Evolutionary conservation across 2,888 invertebrate species (phyloP), one percentile per base, ranked within the genome.

Genomic region (Pristionchus maxplancki): DNA sequence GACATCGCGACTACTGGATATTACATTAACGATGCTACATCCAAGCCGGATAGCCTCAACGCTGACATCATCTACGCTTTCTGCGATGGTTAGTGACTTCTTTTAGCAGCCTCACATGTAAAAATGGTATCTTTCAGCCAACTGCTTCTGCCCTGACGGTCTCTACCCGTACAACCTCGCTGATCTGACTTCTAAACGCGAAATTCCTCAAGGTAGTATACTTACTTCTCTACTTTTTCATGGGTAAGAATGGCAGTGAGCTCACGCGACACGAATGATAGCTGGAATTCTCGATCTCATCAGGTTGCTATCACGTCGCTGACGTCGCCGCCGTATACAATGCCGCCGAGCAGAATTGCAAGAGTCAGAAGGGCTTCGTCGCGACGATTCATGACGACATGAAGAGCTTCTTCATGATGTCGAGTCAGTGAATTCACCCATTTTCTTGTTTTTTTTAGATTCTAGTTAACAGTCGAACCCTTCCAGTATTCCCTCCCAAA

Each of bases 231-330:
- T 58, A 15, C 58, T n/a, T n/a, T n/a, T n/a, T n/a, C n/a, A n/a
- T n/a, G n/a, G n/a, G n/a, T n/a, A n/a, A n/a, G n/a, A n/a, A n/a
- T n/a, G n/a, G n/a, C n/a, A n/a, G n/a, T n/a, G n/a, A n/a, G n/a
- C n/a, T n/a, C n/a, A n/a, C n/a, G n/a, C n/a, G n/a, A n/a, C n/a
- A n/a, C n/a, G n/a, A n/a, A n/a, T n/a, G n/a, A n/a, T n/a, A n/a
- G n/a, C n/a, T n/a, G n/a, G n/a, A n/a, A n/a, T n/a, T n/a, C n/a
- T n/a, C n/a, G n/a, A n/a, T n/a, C n/a, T n/a, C 28, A 0, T 78
- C 78, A 78, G 78, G 78, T 28, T 78, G 78, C 78, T 78, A 78
- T 78, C 78, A 78, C 78, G 78, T 78, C 48, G 78, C 78, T n/a
- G 78, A 78, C 15, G 78, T 78, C 2, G 44, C 78, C 37, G 31